Conservation (phyloP, 2,797 vertebrate genomes). For the Pachyuromys duprasi region DNA sequence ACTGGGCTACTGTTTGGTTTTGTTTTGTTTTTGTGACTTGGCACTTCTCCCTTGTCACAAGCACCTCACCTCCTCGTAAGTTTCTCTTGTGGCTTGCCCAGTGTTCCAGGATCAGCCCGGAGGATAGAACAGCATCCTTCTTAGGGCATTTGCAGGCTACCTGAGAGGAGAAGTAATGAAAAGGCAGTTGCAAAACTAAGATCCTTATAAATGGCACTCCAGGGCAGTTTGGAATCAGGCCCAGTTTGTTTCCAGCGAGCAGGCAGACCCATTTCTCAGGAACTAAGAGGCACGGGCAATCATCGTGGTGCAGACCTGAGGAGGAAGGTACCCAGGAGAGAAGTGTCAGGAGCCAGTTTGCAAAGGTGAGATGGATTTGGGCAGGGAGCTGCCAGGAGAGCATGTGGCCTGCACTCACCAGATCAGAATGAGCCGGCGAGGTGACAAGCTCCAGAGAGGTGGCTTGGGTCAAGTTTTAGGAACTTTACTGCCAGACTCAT, state of each 20-base stretch:
- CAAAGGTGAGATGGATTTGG: slow-evolving; percentile 14
- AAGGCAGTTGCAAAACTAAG: neutral
- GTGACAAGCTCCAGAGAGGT: neutral
- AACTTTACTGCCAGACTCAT: neutral
- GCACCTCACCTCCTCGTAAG: neutral
- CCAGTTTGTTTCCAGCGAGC: slow-evolving; percentile 29
- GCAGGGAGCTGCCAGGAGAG: neutral
- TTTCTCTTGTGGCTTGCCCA: neutral
- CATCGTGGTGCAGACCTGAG: neutral
- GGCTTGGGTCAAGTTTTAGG: neutral
- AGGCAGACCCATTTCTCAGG: neutral
- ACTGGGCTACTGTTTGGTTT: neutral
- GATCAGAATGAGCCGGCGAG: neutral
- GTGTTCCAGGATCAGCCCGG: neutral
- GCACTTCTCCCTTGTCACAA: neutral
- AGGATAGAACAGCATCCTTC: neutral
- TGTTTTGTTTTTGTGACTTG: neutral
- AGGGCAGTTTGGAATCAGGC: neutral
- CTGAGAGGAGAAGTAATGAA: neutral
- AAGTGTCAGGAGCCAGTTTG: neutral
- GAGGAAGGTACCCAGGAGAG: neutral
- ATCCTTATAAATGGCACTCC: neutral
- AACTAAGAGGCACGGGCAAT: slow-evolving; percentile 10
- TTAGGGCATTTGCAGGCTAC: neutral
- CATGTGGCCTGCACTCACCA: neutral